A percentile compares a stretch with the other conserved stretches of the same genome.
phyloP scores from a whole-genome alignment of 2,113 vertebrate genomes.

The Phalacrocorax pelagicus region DNA sequence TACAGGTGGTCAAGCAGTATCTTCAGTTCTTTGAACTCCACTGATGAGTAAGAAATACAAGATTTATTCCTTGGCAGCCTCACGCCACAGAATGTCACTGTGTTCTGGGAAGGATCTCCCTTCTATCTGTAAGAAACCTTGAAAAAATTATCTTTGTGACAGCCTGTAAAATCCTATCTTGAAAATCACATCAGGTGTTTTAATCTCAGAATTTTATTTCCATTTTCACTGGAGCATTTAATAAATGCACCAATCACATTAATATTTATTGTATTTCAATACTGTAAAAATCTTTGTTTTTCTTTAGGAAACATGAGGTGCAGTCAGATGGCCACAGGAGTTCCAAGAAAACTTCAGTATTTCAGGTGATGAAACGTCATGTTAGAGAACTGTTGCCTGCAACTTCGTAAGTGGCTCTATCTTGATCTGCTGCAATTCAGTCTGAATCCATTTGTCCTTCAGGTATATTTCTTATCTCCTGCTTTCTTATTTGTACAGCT shows the following conservation, averaged over 20 bases:
- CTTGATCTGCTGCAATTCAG: not conserved
- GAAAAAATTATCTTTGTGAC: not conserved
- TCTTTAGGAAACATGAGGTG: not conserved
- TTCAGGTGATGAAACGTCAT: not conserved
- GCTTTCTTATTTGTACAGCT: not conserved
- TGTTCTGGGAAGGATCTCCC: not conserved
- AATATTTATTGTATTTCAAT: not conserved
- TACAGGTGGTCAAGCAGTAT: not conserved
- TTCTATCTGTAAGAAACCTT: not conserved
- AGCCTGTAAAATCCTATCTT: not conserved
- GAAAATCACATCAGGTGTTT: not conserved
- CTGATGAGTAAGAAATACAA: not conserved
- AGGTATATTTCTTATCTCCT: not conserved
- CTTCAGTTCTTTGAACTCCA: not conserved
- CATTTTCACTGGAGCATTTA: not conserved
- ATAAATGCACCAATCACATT: not conserved
- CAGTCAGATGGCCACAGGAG: not conserved
- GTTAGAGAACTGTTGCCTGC: not conserved
- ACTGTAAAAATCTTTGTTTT: not conserved
- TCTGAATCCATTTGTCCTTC: not conserved
- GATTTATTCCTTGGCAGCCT: not conserved
- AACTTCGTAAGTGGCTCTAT: accelerated
- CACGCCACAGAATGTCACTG: not conserved
- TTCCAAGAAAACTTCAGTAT: not conserved
- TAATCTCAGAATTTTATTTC: not conserved